Evolutionary conservation across 2,797 vertebrate species (phyloP).

Genomic region (Dallia pectoralis): DNA sequence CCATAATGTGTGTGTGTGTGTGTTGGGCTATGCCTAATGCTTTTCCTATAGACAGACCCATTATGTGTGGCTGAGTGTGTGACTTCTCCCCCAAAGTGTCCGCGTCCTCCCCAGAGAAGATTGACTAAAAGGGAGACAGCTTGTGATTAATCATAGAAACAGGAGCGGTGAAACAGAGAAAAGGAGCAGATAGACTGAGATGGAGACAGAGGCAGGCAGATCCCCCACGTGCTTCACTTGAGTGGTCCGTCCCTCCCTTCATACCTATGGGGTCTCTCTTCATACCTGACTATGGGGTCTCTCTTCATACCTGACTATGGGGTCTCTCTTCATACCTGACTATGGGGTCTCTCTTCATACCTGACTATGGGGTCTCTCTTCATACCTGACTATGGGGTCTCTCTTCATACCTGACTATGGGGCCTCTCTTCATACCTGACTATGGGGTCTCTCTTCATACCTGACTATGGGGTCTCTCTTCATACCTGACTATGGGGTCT

Average conservation of each 20-base stretch:
- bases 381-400: not conserved
- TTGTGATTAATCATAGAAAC: conserved; percentile 48
- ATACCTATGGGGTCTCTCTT: too few species aligned
- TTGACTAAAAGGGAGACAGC: conserved; percentile 46
- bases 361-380: not conserved
- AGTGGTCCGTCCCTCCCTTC: not conserved
- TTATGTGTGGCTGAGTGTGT: conserved; percentile 32
- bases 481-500: not conserved
- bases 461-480: not conserved
- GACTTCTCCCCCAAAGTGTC: conserved; percentile 31
- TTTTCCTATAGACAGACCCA: conserved; percentile 50
- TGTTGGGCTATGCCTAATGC: conserved; percentile 34
- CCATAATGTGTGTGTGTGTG: conserved; percentile 24
- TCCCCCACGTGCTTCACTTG: too few species aligned
- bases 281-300: not conserved
- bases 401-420: not conserved
- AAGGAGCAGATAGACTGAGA: not conserved
- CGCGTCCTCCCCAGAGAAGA: conserved; percentile 41
- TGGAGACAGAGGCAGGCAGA: conserved; percentile 1
- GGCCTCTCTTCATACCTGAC: not conserved
- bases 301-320: not conserved
- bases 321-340: not conserved
- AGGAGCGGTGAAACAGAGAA: conserved; percentile 14
- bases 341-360: not conserved
- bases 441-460: not conserved